Base-by-base conservation (phyloP, 1,140 invertebrate species). In the Pteromalus puparum region DNA sequence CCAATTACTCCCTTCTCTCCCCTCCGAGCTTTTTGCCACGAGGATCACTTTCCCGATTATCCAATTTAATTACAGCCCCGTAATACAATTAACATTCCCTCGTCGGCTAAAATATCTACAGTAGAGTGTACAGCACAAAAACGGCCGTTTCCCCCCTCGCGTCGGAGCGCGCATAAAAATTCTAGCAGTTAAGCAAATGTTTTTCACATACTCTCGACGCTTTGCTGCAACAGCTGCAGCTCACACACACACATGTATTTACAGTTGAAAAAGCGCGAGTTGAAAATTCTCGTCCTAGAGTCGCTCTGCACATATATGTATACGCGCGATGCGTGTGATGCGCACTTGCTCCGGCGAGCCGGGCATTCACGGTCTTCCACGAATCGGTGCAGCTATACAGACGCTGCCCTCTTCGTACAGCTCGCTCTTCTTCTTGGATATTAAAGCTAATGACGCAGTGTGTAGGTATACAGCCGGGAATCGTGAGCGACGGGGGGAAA, bases 401-500 rank as follows among this genome's bases (percentile, higher is more conserved):
- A 21, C 15, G 15, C n/a, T 65, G 15, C 26, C 24, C 26, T 30
- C 67, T n/a, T n/a, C n/a, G n/a, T 26, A 24, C 18, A 9, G 10
- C n/a, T 42, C 21, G 34, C 79, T 3, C 67, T 70, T 7, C 24
- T 42, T 42, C 65, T 6, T 0, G 26, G 38, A 74, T 74, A 74
- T 81, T 74, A 81, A 74, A 42, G 28, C n/a, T 82, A 82, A 82
- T 82, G 81, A 75, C 72, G 72, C 70, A 28, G 48, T 18, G 38
- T 42, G 38, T 42, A 10, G 0, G 46, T 28, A 21, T 7, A 24
- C 2, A 2, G 26, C 9, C 0, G 48, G 12, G 13, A 21, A 10
- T 13, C 4, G 26, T 48, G 48, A 12, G 13, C 46, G 74, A 21
- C 15, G 9, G 21, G 30, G 77, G 9, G 21, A 24, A n/a, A 28